Base-by-base conservation (phyloP, 1,140 invertebrate species). In the Maconellicoccus hirsutus region DNA sequence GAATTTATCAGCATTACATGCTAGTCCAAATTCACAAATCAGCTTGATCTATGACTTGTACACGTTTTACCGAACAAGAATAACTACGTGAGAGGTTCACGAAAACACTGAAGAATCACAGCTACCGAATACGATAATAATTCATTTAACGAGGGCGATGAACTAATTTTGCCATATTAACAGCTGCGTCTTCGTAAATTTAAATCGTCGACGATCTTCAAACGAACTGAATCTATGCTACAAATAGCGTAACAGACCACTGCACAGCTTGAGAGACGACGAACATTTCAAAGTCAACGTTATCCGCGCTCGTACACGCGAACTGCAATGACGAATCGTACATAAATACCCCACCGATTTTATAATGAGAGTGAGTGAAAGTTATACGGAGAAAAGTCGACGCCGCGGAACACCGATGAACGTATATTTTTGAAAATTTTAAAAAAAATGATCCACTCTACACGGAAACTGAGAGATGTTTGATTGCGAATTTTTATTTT, bases 141-240 rank as follows among this genome's bases (percentile, higher is more conserved):
- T 52, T 52, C 42, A 52, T 52, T 52, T 52, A 52, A 52, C 42
- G 42, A 52, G 42, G 42, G 42, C 42, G n/a, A 52, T 52, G 42
- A 52, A 52, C 42, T 52, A 52, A 52, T 52, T 52, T 52, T 52
- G 3, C 42, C 42, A 52, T 52, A 52, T 52, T 16, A 52, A 52
- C 42, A 52, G 42, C 42, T 52, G 29, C 29, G 29, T 33, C 29
- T 33, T 33, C 29, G 29, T 33, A 33, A 33, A 33, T 33, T 33
- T 52, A 52, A 52, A 52, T 19, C 42, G 42, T 52, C 42, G 42
- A 3, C 42, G 42, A 33, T 33, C 29, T 52, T 52, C 42, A 19
- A 52, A 52, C n/a, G 42, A 52, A 16, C n/a, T 33, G 29, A 33
- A 33, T 33, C 29, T 33, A 33, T 12, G 29, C 12, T 33, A 33